Evolutionary conservation across 1,140 invertebrate species (phyloP), one percentile per base, ranked within the genome.

Genomic region (Hycleus phaleratus): DNA sequence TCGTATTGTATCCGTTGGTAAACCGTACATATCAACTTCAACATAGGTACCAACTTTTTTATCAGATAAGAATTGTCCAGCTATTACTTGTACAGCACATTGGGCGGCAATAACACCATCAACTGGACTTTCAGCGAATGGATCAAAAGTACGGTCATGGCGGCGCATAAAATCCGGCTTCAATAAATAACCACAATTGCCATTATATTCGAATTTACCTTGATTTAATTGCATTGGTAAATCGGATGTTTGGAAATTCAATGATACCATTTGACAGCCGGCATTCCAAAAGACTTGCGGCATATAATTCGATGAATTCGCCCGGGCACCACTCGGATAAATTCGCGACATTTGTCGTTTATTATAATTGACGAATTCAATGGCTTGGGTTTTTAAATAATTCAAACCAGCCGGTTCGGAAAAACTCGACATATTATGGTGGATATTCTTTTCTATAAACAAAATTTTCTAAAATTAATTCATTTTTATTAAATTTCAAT

Each of bases 181-280:
- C 51, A 99, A 78, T 9, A 99, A 78, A 77, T 97, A 99, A 3
- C 97, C 95, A 69, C 86, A 95, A 68, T 91, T 92, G 18, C 94
- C 95, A 72, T 97, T 97, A 72, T 97, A 97, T 74, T 99, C 97
- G 78, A 99, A 99, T 81, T 99, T 99, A 60, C 97, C 97, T 80
- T 98, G 96, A 78, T 99, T 99, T 54, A 99, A 78, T 78, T 99
- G 97, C 95, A 99, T 98, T 9, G 95, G 95, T 59, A 99, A 79
- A 81, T 99, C 97, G 10, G 96, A 87, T 9, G 97, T 99, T 84
- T 99, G 97, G 78, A 99, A 99, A 79, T 99, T 99, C n/a, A 99
- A 79, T 0, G 97, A 96, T 9, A 99, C 97, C 97, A 99, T 98
- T 79, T 93, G 90, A 70, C 90, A 92, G 56, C 90, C 90, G 38